These are phyloP conservation scores for Melieria omissa DNA, from an alignment of 2,888 invertebrate genomes.

Conservation along the genomic window DNA sequence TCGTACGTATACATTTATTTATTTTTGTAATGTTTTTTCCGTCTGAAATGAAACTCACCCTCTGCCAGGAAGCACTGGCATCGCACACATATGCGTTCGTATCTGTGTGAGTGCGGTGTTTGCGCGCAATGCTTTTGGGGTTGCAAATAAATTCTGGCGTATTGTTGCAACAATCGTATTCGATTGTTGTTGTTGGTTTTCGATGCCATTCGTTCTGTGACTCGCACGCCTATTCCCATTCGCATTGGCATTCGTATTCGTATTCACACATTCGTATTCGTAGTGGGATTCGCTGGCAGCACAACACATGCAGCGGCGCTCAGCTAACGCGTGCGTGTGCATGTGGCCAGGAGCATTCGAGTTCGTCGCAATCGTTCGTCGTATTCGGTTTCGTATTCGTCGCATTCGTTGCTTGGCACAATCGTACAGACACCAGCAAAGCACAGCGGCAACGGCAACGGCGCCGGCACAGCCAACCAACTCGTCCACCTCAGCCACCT, in stretches of 20 bases:
- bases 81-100: no score
- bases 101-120: no score
- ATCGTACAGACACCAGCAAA: conserved; percentile 8
- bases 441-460: not conserved
- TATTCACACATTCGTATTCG: conserved; percentile 38
- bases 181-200: conserved; percentile 36
- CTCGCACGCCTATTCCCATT: conserved; percentile 48
- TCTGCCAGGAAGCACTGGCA: no score
- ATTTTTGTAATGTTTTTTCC: not conserved
- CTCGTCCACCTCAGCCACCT: conserved; percentile 38
- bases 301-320: no score
- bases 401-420: not conserved
- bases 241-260: conserved; percentile 45
- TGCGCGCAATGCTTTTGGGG: conserved; percentile 11
- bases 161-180: conserved; percentile 25
- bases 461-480: conserved; percentile 23
- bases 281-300: no score
- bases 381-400: conserved; percentile 22
- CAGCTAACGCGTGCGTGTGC: no score
- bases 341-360: not conserved
- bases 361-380: conserved; percentile 28
- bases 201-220: conserved; percentile 43
- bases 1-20: conserved; percentile 15
- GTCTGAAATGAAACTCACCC: not conserved
- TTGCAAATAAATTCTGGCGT: conserved; percentile 33